These are phyloP conservation scores for Sinocyclocheilus anophthalmus DNA, from an alignment of 2,113 vertebrate species.

Conservation along the genomic window DNA sequence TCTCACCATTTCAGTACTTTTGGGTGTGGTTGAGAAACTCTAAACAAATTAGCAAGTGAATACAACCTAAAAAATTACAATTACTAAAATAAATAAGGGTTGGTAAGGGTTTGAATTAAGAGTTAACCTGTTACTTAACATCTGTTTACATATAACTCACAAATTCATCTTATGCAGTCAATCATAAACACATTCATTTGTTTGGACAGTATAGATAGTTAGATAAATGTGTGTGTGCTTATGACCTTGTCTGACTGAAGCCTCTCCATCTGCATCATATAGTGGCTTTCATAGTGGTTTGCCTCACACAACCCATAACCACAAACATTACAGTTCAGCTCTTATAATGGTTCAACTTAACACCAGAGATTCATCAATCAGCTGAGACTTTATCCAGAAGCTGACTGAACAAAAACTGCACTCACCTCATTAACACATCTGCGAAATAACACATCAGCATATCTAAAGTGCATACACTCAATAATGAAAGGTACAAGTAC, in stretches of 20 bases:
- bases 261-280: constrained; percentile 42
- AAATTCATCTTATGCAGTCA: neutral
- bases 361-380: constrained; percentile 39
- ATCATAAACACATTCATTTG: neutral
- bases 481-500: neutral
- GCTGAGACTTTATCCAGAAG: constrained; percentile 35
- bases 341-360: constrained; percentile 25
- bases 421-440: constrained; percentile 31
- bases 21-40: too few relatives aligned
- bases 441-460: neutral
- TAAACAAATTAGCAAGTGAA: too few relatives aligned
- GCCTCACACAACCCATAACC: constrained; percentile 55
- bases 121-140: neutral
- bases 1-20: too few relatives aligned
- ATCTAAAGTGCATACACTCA: neutral
- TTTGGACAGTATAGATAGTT: neutral
- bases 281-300: constrained; percentile 40
- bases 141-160: neutral
- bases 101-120: too few relatives aligned
- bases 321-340: constrained; percentile 40
- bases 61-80: too few relatives aligned
- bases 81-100: too few relatives aligned
- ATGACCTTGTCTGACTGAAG: constrained; percentile 40
- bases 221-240: constrained; percentile 4
- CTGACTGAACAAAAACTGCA: constrained; percentile 33